These are phyloP conservation scores for Xestia c-nigrum DNA, from an alignment of 2,888 invertebrate species.

Conservation along the genomic window DNA sequence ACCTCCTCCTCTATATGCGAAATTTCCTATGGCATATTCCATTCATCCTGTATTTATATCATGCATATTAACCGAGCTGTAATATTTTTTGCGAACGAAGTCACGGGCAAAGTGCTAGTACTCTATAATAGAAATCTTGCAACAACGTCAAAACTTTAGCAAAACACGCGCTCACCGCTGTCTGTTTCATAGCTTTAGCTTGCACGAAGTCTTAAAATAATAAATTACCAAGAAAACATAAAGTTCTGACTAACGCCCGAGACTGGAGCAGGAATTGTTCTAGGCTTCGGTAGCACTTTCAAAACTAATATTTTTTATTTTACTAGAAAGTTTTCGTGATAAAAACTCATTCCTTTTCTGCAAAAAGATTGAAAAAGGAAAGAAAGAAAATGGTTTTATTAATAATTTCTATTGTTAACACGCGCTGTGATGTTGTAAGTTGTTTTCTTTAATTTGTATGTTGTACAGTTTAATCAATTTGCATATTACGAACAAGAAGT, in stretches of 20 bases:
- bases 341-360: conserved; percentile 36
- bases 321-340: conserved; percentile 23
- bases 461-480: conserved; percentile 27
- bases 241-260: conserved; percentile 52
- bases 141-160: conserved; percentile 12
- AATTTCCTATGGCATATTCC: no score
- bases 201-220: conserved; percentile 49
- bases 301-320: conserved; percentile 35
- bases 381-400: conserved; percentile 10
- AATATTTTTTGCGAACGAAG: no score
- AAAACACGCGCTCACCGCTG: conserved; percentile 11
- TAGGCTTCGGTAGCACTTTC: conserved; percentile 39
- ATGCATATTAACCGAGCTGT: no score
- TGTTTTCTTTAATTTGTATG: conserved; percentile 25
- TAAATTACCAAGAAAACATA: conserved; percentile 57
- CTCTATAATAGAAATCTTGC: background rate
- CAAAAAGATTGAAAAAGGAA: conserved; percentile 33
- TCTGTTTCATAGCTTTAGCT: conserved; percentile 15
- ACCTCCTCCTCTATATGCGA: no score
- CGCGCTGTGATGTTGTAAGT: background rate
- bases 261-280: conserved; percentile 40
- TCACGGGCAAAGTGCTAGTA: no score
- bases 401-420: conserved; percentile 35
- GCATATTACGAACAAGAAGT: conserved; percentile 34
- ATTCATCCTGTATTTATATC: no score